Evolutionary conservation across 2,113 vertebrate species (phyloP).

Genomic region (Oryzias javanicus): DNA sequence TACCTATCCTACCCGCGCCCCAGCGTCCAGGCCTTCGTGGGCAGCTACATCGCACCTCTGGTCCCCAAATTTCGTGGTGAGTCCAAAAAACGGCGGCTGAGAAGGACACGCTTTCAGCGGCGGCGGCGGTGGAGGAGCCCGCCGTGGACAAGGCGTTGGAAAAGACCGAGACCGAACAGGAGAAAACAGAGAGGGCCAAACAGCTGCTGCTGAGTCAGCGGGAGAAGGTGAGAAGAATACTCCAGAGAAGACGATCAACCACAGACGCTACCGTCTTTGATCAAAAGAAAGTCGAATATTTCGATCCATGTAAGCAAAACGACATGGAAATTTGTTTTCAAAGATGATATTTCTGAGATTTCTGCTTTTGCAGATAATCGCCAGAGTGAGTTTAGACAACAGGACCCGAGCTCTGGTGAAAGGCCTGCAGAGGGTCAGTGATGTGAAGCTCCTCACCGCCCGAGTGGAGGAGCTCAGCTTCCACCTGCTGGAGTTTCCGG

Average conservation of each 20-base stretch:
- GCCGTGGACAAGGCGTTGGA: slow-evolving; percentile 8
- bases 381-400: slow-evolving; percentile 93
- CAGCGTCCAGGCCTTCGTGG: slow-evolving; percentile 92
- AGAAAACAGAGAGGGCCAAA: slow-evolving; percentile 72
- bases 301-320: no score
- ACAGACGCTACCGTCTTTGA: neutral
- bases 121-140: slow-evolving; percentile 38
- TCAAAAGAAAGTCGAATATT: no score
- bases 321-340: no score
- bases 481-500: slow-evolving; percentile 93
- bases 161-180: slow-evolving; percentile 14
- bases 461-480: slow-evolving; percentile 90
- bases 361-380: slow-evolving; percentile 83
- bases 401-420: slow-evolving; percentile 89
- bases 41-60: slow-evolving; percentile 88
- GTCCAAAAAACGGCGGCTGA: slow-evolving; percentile 69
- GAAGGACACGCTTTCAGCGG: slow-evolving; percentile 45
- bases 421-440: slow-evolving; percentile 84
- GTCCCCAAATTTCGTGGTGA: slow-evolving; percentile 87
- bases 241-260: neutral
- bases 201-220: slow-evolving; percentile 81
- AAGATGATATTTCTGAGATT: no score
- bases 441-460: slow-evolving; percentile 84
- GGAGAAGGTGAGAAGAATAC: slow-evolving; percentile 82
- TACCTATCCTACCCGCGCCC: slow-evolving; percentile 89